A percentile compares a stretch with the other conserved stretches of the same genome.
Evolutionary conservation across 2,888 invertebrate species (phyloP).

Genomic region (Lydus trimaculatus): DNA sequence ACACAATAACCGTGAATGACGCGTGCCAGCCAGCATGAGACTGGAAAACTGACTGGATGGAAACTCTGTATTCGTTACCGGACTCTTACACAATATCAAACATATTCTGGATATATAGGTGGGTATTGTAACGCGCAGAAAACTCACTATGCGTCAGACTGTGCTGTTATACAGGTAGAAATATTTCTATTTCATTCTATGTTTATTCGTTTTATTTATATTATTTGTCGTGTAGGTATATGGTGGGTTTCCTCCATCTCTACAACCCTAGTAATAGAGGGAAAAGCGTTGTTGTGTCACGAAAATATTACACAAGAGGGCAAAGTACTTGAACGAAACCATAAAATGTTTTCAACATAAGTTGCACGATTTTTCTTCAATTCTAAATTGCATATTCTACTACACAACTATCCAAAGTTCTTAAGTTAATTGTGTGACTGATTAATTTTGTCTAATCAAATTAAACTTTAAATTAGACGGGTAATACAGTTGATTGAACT

Average conservation of each 20-base stretch:
- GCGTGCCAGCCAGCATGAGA: neutral
- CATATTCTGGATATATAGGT: neutral
- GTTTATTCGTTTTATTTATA: too few relatives aligned
- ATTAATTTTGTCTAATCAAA: too few relatives aligned
- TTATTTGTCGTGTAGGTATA: too few relatives aligned
- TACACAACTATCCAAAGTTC: too few relatives aligned
- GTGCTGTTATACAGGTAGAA: too few relatives aligned
- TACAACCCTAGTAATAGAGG: too few relatives aligned
- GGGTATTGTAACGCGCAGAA: constrained; percentile 1
- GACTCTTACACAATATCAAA: neutral
- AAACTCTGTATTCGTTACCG: neutral
- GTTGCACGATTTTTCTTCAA: neutral
- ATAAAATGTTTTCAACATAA: neutral
- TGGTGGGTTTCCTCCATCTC: too few relatives aligned
- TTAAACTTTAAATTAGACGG: too few relatives aligned
- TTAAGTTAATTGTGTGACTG: too few relatives aligned
- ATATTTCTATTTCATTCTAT: neutral
- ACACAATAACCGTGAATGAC: neutral
- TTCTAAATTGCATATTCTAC: neutral
- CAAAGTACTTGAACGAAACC: neutral
- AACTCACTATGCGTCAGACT: neutral
- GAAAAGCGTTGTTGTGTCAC: neutral
- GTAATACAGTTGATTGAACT: too few relatives aligned
- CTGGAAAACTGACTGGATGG: neutral
- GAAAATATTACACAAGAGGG: neutral